Base-by-base conservation (phyloP, 2,888 invertebrate genomes). In the Sinodicranocentrus sp. region DNA sequence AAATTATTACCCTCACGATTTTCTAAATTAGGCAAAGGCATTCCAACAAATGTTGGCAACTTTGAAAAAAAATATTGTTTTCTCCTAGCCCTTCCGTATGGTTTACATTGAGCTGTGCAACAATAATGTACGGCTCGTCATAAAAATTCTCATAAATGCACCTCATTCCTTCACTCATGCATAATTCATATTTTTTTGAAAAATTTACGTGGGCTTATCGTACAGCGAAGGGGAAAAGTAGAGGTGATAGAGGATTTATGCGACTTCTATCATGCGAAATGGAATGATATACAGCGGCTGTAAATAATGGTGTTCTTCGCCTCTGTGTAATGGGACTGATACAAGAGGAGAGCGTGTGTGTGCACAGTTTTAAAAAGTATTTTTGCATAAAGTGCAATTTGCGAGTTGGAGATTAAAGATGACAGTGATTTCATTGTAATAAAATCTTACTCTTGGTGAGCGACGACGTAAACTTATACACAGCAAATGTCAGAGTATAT, bases 1-100 rank as follows among this genome's bases (percentile, higher is more conserved):
- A 77, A 59, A 26, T 72, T 79, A 65, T 65, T 59, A 57, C 44
- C 17, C 73, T 82, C 73, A 68, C 73, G 68, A 67, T 73, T 82
- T 61, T 73, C 73, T 82, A 73, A 67, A 73, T 82, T 82, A 67
- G 80, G 80, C 28, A 73, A 57, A 43, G 15, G n/a, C 44, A 67
- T 48, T 48, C 67, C 44, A 39, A 65, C 61, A 68, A 73, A 82
- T 73, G 67, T 67, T 82, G 39, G 43, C 43, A 79, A 39, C 39
- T 79, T 65, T 52, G 17, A 57, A 1, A 63, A 52, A 48, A 68
- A 68, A 26, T 25, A 48, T 52, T 48, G 68, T 13, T 25, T 28
- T 25, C 17, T n/a, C 19, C n/a, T 23, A 23, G 10, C 61, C 71
- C 33, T 72, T 63, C 73, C 61, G 73, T 33, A 48, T n/a, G n/a